Conservation (phyloP, 2,888 invertebrate genomes). For the Nemurella pictetii region DNA sequence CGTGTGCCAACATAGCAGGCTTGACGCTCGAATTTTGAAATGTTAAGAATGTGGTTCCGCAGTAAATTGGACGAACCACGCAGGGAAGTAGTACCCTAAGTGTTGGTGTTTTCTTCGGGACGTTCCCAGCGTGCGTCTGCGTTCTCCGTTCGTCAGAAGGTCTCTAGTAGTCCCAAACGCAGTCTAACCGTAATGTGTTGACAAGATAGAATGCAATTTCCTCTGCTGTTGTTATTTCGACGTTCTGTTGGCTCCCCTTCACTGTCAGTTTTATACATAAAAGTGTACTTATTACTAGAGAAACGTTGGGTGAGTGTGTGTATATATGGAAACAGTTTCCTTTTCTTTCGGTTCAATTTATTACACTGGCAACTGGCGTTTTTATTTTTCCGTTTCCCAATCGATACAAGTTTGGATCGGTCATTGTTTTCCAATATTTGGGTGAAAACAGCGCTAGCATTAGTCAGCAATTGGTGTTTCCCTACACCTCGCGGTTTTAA, state of each 20-base stretch:
- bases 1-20: not conserved
- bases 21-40: conserved; percentile 2
- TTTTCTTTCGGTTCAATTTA: not conserved
- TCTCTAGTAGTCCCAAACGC: not conserved
- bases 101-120: conserved; percentile 9
- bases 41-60: conserved; percentile 24
- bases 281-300: not conserved
- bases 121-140: not conserved
- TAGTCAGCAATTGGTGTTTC: not conserved
- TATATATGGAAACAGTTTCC: not conserved
- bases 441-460: not conserved
- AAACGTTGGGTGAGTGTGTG: not conserved
- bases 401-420: not conserved
- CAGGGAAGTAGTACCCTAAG: conserved; percentile 3
- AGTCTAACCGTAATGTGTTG: conserved; percentile 8
- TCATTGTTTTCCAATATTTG: not conserved
- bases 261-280: conserved; percentile 21
- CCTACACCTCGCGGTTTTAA: not conserved
- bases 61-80: conserved; percentile 19
- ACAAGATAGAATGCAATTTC: conserved; percentile 31
- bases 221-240: conserved; percentile 18
- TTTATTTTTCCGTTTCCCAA: not conserved
- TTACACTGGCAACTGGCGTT: not conserved
- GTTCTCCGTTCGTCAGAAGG: not conserved
- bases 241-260: conserved; percentile 10